Evolutionary conservation across 2,113 vertebrate species (phyloP).

Genomic region (Datnioides undecimradiatus): DNA sequence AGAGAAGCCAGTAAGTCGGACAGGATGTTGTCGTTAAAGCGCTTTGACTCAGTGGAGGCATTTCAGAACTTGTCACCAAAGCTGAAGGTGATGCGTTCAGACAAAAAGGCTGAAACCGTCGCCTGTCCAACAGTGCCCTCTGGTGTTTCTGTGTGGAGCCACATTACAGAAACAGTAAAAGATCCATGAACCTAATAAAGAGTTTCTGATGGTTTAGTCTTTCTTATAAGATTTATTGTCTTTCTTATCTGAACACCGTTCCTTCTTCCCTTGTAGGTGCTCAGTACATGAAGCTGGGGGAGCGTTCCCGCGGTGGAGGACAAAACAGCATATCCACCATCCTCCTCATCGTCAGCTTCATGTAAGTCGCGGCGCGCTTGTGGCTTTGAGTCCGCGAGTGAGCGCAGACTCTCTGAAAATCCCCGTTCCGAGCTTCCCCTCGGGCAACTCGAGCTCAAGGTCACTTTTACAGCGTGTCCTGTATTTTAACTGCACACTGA

Average conservation of each 20-base stretch:
- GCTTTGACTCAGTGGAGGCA: neutral
- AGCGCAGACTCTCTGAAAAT: neutral
- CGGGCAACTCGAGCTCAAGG: neutral
- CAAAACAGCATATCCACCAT: conserved; percentile 84
- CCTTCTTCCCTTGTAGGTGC: conserved; percentile 58
- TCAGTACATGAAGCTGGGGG: conserved; percentile 77
- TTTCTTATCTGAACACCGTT: too few relatives aligned
- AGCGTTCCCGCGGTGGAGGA: conserved; percentile 73
- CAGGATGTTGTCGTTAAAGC: neutral
- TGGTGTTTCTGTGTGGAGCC: conserved; percentile 42
- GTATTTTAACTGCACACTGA: neutral
- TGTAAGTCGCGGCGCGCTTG: conserved; percentile 81
- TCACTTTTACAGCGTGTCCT: neutral
- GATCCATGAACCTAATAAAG: too few relatives aligned
- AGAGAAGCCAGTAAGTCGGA: conserved; percentile 76
- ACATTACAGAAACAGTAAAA: neutral
- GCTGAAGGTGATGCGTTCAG: neutral
- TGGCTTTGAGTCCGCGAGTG: neutral
- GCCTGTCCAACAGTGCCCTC: neutral
- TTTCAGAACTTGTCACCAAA: neutral
- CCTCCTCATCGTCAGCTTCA: conserved; percentile 91
- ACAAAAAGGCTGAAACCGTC: neutral
- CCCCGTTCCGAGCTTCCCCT: neutral
- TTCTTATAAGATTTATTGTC: too few relatives aligned
- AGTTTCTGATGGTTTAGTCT: too few relatives aligned